Evolutionary conservation across 2,797 vertebrate species (phyloP).

Genomic region (Anomalospiza imberbis): DNA sequence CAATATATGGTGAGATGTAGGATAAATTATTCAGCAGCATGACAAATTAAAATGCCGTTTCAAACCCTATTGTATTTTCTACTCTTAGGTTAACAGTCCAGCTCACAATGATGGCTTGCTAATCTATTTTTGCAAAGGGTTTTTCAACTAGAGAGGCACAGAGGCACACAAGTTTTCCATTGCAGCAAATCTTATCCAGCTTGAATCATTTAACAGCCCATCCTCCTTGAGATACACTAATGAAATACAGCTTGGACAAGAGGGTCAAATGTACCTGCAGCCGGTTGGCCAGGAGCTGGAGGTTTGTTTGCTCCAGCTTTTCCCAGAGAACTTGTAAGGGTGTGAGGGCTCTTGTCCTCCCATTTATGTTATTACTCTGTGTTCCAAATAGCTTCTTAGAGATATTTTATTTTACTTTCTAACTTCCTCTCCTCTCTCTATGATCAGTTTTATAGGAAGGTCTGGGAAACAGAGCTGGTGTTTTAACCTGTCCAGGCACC

Average conservation of each 20-base stretch:
- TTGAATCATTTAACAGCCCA: constrained; percentile 71
- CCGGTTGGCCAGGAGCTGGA: neutral
- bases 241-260: constrained; percentile 60
- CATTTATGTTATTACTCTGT: neutral
- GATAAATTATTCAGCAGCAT: constrained; percentile 75
- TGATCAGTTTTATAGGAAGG: neutral
- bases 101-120: neutral
- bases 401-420: neutral
- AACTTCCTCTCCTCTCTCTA: neutral
- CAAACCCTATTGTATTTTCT: constrained; percentile 43
- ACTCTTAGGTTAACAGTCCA: constrained; percentile 17
- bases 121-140: neutral
- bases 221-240: constrained; percentile 41
- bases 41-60: constrained; percentile 71
- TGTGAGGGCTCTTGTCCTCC: constrained; percentile 1
- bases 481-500: neutral
- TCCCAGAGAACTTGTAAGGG: neutral
- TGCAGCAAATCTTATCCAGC: constrained; percentile 57
- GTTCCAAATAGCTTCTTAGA: neutral
- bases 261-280: constrained; percentile 56
- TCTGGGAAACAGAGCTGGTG: neutral
- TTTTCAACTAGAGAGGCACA: neutral
- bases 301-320: neutral
- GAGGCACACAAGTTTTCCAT: constrained; percentile 34
- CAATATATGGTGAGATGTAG: constrained; percentile 76